phyloP scores from a whole-genome alignment of 2,888 invertebrate genomes.

The Trachelus tabidus region DNA sequence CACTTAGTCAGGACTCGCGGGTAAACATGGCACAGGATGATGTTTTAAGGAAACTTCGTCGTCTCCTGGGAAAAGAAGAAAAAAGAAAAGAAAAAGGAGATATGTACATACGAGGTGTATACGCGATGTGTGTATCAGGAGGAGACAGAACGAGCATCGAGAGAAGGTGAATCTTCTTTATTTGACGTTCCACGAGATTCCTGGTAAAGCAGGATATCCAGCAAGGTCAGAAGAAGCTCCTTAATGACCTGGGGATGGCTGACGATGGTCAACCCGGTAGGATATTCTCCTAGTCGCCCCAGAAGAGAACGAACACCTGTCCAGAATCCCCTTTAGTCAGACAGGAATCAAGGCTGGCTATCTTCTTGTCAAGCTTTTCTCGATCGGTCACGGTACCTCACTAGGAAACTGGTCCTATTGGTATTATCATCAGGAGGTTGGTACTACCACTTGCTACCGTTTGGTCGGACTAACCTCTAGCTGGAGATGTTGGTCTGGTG shows the following conservation, averaged over 20 bases:
- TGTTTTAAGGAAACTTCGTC: slow-evolving; percentile 2
- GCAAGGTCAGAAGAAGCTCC: background rate
- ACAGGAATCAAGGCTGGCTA: background rate
- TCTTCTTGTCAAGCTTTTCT: slow-evolving; percentile 43
- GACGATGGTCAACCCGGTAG: background rate
- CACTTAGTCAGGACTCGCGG: slow-evolving; percentile 43
- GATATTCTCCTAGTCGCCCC: background rate
- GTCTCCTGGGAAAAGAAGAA: slow-evolving; percentile 10
- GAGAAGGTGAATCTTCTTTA: background rate
- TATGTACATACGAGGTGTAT: background rate
- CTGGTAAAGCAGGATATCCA: background rate
- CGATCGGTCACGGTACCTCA: slow-evolving; percentile 44
- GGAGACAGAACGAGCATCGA: background rate
- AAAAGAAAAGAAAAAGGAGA: slow-evolving; percentile 34
- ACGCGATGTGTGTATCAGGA: background rate
- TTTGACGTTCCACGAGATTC: background rate
- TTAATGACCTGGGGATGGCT: background rate
- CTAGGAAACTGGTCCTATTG: slow-evolving; percentile 46
- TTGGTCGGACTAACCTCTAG: background rate
- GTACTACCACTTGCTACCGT: background rate
- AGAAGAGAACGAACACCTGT: background rate
- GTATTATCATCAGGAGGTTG: background rate
- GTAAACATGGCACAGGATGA: slow-evolving; percentile 32
- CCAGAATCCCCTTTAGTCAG: background rate
- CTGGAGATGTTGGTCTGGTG: background rate